These are phyloP conservation scores for Agelaius tricolor DNA, from an alignment of 2,113 vertebrate species.

Conservation along the genomic window DNA sequence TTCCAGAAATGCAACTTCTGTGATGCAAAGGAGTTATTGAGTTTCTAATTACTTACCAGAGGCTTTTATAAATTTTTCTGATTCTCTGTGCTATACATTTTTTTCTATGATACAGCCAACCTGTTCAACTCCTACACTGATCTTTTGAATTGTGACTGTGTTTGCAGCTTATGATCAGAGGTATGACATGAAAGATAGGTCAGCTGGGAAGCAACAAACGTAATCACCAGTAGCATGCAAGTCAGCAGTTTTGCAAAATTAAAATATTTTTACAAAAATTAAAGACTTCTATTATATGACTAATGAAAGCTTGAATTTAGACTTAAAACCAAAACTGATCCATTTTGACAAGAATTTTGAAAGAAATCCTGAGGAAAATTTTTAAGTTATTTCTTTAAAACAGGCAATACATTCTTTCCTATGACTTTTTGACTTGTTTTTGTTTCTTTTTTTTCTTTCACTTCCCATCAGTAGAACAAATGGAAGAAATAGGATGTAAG, in stretches of 20 bases:
- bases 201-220: neutral
- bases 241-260: neutral
- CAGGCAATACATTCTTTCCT: neutral
- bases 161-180: neutral
- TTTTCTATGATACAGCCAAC: neutral
- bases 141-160: neutral
- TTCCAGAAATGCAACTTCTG: neutral
- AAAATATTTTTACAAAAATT: neutral
- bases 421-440: neutral
- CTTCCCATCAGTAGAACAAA: neutral
- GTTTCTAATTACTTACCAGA: neutral
- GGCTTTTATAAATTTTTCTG: neutral
- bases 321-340: neutral
- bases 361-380: neutral
- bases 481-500: neutral
- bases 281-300: neutral
- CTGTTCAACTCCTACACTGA: neutral
- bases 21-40: neutral
- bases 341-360: neutral
- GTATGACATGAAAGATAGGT: neutral
- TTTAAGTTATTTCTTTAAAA: neutral
- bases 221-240: neutral
- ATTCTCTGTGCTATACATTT: neutral
- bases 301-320: neutral
- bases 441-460: neutral